phyloP scores from a whole-genome alignment of 2,888 invertebrate species.

The Ganaspis brasiliensis region DNA sequence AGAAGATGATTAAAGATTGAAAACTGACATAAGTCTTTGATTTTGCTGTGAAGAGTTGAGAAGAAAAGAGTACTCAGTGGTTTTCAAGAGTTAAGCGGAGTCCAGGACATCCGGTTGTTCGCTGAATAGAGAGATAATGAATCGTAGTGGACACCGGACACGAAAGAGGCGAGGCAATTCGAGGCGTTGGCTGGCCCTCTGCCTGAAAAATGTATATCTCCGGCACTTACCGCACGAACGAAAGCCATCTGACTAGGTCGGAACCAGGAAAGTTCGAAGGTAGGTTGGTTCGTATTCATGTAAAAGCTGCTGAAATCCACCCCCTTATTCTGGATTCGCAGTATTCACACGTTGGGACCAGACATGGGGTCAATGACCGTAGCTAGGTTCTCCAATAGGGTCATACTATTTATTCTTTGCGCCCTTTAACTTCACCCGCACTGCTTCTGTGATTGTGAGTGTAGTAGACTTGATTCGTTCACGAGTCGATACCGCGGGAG shows the following conservation, averaged over 20 bases:
- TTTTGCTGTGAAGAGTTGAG: too few species aligned
- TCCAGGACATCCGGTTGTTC: conserved; percentile 72
- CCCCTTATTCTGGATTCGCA: conserved; percentile 65
- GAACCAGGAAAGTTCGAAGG: conserved; percentile 56
- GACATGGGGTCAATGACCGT: conserved; percentile 61
- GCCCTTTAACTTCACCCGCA: conserved; percentile 51
- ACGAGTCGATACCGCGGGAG: conserved; percentile 44
- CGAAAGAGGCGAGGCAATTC: conserved; percentile 79
- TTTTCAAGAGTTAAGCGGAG: conserved; percentile 64
- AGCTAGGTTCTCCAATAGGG: conserved; percentile 56
- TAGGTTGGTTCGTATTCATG: conserved; percentile 63
- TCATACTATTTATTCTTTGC: conserved; percentile 63
- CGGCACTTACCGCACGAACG: conserved; percentile 55
- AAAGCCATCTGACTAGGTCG: conserved; percentile 49
- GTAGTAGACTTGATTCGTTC: neutral
- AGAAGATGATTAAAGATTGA: neutral
- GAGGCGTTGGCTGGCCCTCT: conserved; percentile 70
- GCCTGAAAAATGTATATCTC: conserved; percentile 73
- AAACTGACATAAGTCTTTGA: neutral
- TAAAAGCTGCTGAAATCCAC: conserved; percentile 67
- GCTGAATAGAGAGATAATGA: conserved; percentile 80
- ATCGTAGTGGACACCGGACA: conserved; percentile 79
- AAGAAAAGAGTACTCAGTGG: conserved; percentile 47
- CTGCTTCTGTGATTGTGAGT: conserved; percentile 10
- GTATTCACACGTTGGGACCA: conserved; percentile 65